Evolutionary conservation across 2,797 vertebrate species (phyloP).

Genomic region (Peromyscus eremicus): DNA sequence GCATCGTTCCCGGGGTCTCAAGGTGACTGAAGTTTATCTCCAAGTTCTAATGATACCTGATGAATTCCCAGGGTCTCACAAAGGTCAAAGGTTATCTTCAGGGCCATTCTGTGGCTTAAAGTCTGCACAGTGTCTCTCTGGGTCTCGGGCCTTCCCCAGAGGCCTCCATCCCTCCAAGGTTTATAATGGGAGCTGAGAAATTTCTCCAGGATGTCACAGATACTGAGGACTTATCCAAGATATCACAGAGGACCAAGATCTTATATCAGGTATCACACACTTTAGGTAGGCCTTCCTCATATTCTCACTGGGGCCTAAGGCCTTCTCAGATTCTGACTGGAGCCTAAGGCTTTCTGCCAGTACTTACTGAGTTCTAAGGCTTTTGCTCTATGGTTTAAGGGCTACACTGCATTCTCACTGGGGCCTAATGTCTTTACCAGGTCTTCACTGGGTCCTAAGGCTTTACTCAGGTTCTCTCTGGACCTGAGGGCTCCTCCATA

Average conservation of each 20-base stretch:
- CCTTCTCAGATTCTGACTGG: not conserved
- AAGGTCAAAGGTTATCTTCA: no score
- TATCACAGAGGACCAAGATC: not conserved
- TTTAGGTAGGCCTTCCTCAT: not conserved
- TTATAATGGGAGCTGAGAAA: not conserved
- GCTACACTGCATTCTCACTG: not conserved
- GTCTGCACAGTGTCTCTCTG: not conserved
- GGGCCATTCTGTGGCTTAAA: not conserved
- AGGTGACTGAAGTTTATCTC: not conserved
- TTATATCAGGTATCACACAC: not conserved
- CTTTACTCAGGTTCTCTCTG: not conserved
- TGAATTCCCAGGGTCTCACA: not conserved
- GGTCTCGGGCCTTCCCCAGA: not conserved
- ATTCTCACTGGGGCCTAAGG: not conserved
- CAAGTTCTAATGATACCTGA: not conserved
- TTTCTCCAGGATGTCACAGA: not conserved
- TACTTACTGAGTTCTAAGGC: not conserved
- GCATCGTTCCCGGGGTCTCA: not conserved
- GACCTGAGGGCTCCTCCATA: not conserved
- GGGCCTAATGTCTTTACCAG: not conserved
- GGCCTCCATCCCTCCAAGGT: not conserved
- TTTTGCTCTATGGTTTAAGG: not conserved
- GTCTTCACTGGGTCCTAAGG: no score
- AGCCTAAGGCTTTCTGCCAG: no score
- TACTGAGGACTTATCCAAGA: not conserved